Conservation (phyloP, 2,113 vertebrate species). For the Ariopsis seemanni region DNA sequence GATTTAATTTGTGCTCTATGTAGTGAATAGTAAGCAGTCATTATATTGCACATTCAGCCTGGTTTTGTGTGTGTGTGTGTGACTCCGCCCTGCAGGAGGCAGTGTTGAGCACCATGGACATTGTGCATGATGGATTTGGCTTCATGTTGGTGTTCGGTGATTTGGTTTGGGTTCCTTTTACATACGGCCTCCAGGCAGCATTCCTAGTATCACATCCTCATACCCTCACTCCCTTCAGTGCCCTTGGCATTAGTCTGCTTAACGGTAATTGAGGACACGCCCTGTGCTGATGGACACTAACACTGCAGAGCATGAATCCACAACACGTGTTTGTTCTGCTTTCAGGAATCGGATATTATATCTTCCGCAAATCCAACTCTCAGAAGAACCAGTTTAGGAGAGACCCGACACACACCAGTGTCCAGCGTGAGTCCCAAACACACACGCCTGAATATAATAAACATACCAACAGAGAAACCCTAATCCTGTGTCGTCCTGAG, state of each 20-base stretch:
- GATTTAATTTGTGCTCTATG: not conserved
- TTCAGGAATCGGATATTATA: conserved; percentile 81
- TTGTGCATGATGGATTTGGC: conserved; percentile 87
- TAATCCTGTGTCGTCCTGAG: not conserved
- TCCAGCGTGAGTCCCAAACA: conserved; percentile 71
- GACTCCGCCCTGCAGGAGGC: conserved; percentile 74
- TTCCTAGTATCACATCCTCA: conserved; percentile 85
- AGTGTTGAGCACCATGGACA: conserved; percentile 88
- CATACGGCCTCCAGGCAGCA: conserved; percentile 83
- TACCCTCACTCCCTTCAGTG: conserved; percentile 63
- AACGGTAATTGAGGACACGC: conserved; percentile 72
- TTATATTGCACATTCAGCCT: not conserved
- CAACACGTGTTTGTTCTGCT: not conserved
- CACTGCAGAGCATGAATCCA: not conserved
- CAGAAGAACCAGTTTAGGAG: conserved; percentile 89
- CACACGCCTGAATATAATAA: not conserved
- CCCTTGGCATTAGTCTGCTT: conserved; percentile 71
- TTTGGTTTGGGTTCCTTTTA: conserved; percentile 87
- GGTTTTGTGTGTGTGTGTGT: not conserved
- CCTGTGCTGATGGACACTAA: not conserved
- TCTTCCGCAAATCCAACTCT: conserved; percentile 88
- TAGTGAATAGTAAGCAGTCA: no score
- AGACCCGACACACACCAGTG: conserved; percentile 79
- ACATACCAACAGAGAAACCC: not conserved
- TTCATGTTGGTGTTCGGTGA: conserved; percentile 91